Percentiles rank a stretch among this genome's conserved stretches.
These are phyloP conservation scores for Drosophila kurseongensis DNA, from an alignment of 1,140 invertebrate genomes.

Conservation along the genomic window DNA sequence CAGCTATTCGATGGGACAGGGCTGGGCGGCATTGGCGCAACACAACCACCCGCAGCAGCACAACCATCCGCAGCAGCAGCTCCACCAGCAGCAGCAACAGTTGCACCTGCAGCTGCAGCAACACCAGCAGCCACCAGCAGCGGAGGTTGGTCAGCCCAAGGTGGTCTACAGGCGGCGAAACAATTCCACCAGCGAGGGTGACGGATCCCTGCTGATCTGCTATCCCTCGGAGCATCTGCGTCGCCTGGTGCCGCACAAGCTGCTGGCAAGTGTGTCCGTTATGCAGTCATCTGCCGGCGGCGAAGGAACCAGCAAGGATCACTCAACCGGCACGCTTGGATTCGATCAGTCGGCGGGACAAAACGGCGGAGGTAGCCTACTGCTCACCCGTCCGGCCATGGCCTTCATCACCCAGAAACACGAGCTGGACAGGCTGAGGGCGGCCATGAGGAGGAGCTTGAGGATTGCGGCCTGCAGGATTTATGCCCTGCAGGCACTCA, in stretches of 20 bases:
- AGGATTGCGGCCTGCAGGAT: conserved; percentile 93
- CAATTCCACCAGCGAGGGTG: conserved; percentile 79
- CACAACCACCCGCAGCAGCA: conserved; percentile 9
- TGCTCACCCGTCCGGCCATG: conserved; percentile 90
- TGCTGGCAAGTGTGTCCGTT: conserved; percentile 69
- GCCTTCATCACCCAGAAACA: conserved; percentile 94
- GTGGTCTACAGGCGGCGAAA: conserved; percentile 78
- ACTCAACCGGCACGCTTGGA: neutral
- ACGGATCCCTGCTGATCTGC: conserved; percentile 91
- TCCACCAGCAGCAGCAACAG: conserved; percentile 39
- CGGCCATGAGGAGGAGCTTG: conserved; percentile 93
- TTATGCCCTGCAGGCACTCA: conserved; percentile 94
- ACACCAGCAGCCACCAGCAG: conserved; percentile 3
- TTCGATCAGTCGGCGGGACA: conserved; percentile 7
- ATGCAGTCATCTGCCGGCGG: conserved; percentile 19
- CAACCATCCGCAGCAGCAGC: conserved; percentile 28
- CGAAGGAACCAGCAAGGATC: neutral
- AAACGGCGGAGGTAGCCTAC: conserved; percentile 28
- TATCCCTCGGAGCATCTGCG: conserved; percentile 92
- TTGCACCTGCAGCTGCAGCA: conserved; percentile 23
- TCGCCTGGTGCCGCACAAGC: conserved; percentile 87
- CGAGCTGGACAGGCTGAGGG: conserved; percentile 91
- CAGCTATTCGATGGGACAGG: conserved; percentile 84
- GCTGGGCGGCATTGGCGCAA: conserved; percentile 70
- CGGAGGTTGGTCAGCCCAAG: conserved; percentile 59